phyloP scores from a whole-genome alignment of 1,140 invertebrate species.

The Monochamus saltuarius region DNA sequence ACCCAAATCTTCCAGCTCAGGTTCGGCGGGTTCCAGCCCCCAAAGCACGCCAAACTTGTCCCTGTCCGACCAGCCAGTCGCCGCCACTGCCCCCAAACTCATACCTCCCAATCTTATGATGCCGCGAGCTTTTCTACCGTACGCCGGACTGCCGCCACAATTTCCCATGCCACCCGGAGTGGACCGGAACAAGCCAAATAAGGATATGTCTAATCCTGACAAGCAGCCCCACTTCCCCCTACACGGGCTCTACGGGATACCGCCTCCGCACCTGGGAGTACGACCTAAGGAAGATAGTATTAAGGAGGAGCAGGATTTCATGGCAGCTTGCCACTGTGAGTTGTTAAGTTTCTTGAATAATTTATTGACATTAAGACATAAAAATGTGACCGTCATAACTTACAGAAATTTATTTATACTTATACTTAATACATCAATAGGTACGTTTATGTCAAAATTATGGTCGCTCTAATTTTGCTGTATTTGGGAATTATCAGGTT shows the following conservation, averaged over 20 bases:
- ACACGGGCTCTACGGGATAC: constrained; percentile 48
- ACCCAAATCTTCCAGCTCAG: constrained; percentile 64
- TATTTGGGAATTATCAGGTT: no score
- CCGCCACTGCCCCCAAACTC: constrained; percentile 61
- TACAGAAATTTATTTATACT: no score
- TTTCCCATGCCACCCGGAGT: constrained; percentile 51
- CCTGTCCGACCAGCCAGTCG: constrained; percentile 58
- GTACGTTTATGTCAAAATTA: no score
- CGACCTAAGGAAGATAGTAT: constrained; percentile 43
- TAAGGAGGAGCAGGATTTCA: constrained; percentile 64
- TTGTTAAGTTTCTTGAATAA: constrained; percentile 24
- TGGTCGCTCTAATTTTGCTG: no score
- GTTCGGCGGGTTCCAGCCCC: constrained; percentile 46
- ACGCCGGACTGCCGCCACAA: constrained; percentile 62
- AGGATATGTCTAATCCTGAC: constrained; percentile 42
- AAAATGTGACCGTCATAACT: no score
- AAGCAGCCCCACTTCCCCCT: constrained; percentile 52
- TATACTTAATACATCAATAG: no score
- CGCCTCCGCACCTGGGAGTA: constrained; percentile 40
- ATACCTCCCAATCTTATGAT: constrained; percentile 59
- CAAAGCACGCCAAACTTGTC: constrained; percentile 34
- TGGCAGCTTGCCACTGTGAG: constrained; percentile 64
- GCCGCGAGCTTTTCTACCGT: constrained; percentile 59
- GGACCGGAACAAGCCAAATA: constrained; percentile 48
- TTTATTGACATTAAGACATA: no score